Conservation (phyloP, 2,797 vertebrate species). For the Passerculus sandwichensis region DNA sequence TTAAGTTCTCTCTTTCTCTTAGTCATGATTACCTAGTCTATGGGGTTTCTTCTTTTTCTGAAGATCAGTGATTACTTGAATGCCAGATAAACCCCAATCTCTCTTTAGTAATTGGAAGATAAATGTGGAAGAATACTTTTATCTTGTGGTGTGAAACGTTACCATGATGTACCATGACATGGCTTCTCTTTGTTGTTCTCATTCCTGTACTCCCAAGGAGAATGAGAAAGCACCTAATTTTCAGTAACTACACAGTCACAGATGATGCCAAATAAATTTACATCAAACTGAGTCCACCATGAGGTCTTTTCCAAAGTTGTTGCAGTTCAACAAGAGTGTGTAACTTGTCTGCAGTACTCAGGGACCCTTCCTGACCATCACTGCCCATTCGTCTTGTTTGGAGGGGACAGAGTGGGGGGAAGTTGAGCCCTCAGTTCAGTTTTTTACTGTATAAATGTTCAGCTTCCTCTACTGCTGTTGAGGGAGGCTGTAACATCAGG, state of each 20-base stretch:
- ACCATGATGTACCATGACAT: not conserved
- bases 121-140: not conserved
- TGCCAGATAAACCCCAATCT: not conserved
- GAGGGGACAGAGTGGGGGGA: not conserved
- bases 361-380: accelerated
- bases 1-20: not conserved
- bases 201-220: not conserved
- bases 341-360: not conserved
- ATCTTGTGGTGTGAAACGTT: not conserved
- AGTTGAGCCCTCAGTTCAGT: not conserved
- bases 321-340: not conserved
- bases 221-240: not conserved
- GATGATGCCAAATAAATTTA: not conserved
- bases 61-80: not conserved
- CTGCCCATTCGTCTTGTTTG: not conserved
- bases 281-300: not conserved
- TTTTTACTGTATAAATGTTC: not conserved
- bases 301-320: not conserved
- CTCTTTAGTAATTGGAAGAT: not conserved
- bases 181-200: not conserved
- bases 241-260: not conserved
- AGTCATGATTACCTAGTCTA: not conserved
- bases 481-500: not conserved
- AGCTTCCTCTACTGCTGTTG: not conserved
- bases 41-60: not conserved